Evolutionary conservation across 2,797 vertebrate genomes (phyloP).

Genomic region (Taeniopygia guttata): DNA sequence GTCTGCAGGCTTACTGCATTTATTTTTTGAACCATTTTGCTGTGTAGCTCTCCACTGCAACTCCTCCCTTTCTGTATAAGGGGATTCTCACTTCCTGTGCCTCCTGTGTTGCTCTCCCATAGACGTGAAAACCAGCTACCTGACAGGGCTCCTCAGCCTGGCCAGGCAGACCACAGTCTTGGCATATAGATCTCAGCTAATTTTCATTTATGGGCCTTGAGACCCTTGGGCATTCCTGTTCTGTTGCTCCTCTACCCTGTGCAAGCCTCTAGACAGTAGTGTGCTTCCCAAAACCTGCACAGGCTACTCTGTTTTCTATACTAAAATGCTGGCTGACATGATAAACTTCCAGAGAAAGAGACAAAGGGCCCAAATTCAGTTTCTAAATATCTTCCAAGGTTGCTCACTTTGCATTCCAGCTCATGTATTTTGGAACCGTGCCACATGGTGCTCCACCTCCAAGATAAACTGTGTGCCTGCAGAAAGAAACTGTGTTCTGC

Average conservation of each 20-base stretch:
- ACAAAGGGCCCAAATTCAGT: background rate
- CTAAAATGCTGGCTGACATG: background rate
- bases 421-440: background rate
- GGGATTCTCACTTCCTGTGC: background rate
- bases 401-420: background rate
- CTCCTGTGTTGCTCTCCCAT: background rate
- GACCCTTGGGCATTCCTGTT: background rate
- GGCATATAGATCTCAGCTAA: background rate
- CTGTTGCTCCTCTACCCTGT: background rate
- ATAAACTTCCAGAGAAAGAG: background rate
- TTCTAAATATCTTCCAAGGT: background rate
- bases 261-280: background rate
- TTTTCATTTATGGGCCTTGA: background rate
- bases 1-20: background rate
- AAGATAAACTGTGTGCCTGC: background rate
- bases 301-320: background rate
- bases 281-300: background rate
- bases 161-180: accelerated
- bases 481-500: background rate
- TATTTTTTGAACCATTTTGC: background rate
- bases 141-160: background rate
- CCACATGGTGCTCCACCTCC: background rate
- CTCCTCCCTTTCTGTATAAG: background rate
- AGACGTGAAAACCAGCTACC: background rate
- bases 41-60: background rate